Conservation (phyloP, 2,888 invertebrate species). For the Gari tellinella region DNA sequence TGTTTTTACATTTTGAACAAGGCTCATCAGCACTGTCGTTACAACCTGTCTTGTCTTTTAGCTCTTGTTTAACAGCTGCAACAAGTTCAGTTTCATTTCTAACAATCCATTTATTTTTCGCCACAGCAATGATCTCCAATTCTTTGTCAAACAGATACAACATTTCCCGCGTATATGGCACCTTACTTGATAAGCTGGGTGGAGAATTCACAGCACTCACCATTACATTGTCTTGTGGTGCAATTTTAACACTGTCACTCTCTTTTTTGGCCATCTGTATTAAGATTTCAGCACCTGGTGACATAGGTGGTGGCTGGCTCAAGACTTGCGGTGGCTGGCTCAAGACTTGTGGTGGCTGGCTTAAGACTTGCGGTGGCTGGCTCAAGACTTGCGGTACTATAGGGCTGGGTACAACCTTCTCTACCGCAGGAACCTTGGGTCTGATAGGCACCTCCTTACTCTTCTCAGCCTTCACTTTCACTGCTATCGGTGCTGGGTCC, state of each 20-base stretch:
- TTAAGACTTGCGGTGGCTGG: no score
- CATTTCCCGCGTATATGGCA: slow-evolving; percentile 74
- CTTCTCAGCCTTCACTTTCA: slow-evolving; percentile 28
- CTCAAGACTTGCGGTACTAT: no score
- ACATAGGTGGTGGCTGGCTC: no score
- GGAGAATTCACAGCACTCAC: neutral
- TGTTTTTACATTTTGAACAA: slow-evolving; percentile 3
- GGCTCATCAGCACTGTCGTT: neutral
- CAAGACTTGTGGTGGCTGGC: no score
- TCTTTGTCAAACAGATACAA: slow-evolving; percentile 76
- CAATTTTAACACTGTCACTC: neutral
- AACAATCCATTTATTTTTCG: slow-evolving; percentile 78
- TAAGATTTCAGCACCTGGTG: no score
- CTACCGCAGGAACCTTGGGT: slow-evolving; percentile 10
- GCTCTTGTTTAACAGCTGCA: slow-evolving; percentile 59
- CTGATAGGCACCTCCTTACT: slow-evolving; percentile 26
- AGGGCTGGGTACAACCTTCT: slow-evolving; percentile 30
- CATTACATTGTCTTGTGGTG: neutral
- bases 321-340: no score
- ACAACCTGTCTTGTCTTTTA: neutral
- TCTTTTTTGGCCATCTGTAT: no score
- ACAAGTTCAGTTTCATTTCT: slow-evolving; percentile 76
- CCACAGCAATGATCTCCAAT: slow-evolving; percentile 79
- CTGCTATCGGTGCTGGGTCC: slow-evolving; percentile 46
- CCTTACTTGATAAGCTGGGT: slow-evolving; percentile 29